Conservation (phyloP, 1,140 invertebrate species). For the Brachionus angularis region DNA sequence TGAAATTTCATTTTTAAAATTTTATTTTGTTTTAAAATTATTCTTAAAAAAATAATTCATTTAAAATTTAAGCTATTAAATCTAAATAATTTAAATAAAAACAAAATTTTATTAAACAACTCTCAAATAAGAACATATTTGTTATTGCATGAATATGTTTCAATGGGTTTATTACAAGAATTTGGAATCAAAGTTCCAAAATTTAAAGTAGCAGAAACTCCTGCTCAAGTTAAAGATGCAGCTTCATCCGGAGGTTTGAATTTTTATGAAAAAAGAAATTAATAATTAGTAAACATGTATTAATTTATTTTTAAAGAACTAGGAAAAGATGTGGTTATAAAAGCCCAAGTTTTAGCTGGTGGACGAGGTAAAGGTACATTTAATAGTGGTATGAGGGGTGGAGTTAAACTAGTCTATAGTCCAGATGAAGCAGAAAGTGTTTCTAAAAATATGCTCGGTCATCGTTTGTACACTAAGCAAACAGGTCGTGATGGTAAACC, state of each 20-base stretch:
- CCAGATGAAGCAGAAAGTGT: conserved; percentile 61
- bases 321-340: conserved; percentile 85
- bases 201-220: conserved; percentile 39
- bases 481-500: conserved; percentile 85
- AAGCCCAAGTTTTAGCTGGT: conserved; percentile 96
- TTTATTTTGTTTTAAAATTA: no score
- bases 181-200: conserved; percentile 43
- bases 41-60: no score
- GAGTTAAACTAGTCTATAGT: conserved; percentile 80
- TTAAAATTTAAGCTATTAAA: neutral
- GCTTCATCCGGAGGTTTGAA: conserved; percentile 18
- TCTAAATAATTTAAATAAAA: neutral
- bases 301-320: conserved; percentile 26
- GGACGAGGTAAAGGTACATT: conserved; percentile 95
- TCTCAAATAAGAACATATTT: conserved; percentile 40
- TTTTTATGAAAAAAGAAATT: no score
- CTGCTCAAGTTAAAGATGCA: conserved; percentile 27
- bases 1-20: no score
- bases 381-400: conserved; percentile 75
- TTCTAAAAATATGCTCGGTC: conserved; percentile 82
- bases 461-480: conserved; percentile 90
- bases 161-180: conserved; percentile 41
- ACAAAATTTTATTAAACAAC: conserved; percentile 5
- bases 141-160: conserved; percentile 44
- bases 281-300: neutral